Conservation (phyloP, 2,113 vertebrate species). For the Hydropotes inermis region DNA sequence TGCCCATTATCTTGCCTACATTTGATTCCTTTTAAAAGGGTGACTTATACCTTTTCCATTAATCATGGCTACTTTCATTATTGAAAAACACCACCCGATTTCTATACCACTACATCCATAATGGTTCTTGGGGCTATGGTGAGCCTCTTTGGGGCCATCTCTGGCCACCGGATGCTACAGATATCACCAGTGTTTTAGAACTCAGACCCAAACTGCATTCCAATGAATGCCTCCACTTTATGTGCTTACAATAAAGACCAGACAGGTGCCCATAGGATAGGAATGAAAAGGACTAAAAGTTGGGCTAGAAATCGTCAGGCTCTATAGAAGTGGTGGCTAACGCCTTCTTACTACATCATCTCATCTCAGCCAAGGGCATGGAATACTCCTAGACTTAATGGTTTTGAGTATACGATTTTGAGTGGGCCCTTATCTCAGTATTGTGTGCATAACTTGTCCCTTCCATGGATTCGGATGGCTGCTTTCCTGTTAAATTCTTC, state of each 20-base stretch:
- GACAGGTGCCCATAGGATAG: neutral
- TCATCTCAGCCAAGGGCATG: neutral
- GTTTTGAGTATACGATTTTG: neutral
- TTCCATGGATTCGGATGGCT: neutral
- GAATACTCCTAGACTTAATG: neutral
- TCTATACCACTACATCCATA: neutral
- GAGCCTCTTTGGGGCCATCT: neutral
- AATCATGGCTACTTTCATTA: neutral
- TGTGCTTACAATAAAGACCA: neutral
- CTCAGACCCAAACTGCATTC: neutral
- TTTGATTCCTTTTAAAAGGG: neutral
- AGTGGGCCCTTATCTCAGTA: neutral
- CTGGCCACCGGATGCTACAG: neutral
- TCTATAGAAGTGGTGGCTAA: neutral
- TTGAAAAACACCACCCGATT: neutral
- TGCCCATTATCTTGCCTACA: neutral
- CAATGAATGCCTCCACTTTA: neutral
- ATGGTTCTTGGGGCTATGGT: neutral
- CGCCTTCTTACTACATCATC: neutral
- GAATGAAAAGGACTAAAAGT: neutral
- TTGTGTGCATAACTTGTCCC: neutral
- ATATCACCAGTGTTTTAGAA: neutral
- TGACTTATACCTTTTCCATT: neutral
- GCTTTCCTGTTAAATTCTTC: neutral
- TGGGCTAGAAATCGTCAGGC: neutral